Conservation (phyloP, 2,797 vertebrate species). For the Zonotrichia albicollis region DNA sequence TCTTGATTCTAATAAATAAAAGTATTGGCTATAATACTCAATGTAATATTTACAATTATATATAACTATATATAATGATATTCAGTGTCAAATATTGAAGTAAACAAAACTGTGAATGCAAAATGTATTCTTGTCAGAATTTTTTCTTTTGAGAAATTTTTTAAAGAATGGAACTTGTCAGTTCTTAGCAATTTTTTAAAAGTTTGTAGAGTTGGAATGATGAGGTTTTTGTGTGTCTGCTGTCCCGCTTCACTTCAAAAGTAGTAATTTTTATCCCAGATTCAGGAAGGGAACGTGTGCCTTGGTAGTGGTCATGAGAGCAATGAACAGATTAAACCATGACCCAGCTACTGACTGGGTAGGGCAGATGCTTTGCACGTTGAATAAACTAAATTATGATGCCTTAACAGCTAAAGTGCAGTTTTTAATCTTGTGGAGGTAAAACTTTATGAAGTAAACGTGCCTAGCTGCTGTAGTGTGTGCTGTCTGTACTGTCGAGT, state of each 20-base stretch:
- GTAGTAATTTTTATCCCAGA: background rate
- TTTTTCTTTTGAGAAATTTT: background rate
- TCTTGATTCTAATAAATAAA: background rate
- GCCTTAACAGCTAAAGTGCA: background rate
- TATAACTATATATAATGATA: too few species aligned
- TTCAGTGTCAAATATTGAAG: background rate
- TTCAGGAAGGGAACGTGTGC: accelerated
- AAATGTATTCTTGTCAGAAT: background rate
- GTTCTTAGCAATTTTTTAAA: background rate
- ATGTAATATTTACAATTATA: background rate
- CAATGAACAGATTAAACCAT: background rate
- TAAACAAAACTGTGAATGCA: background rate
- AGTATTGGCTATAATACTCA: background rate
- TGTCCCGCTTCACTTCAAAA: background rate
- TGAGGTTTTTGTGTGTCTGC: background rate
- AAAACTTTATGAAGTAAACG: too few species aligned
- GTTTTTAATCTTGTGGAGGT: background rate
- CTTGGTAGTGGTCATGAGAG: background rate
- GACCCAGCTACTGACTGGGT: background rate
- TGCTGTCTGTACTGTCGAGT: background rate
- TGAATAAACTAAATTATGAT: background rate
- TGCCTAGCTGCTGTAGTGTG: accelerated
- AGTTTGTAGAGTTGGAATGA: background rate
- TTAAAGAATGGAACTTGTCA: background rate
- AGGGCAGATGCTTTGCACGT: accelerated